A percentile compares a stretch with the other conserved stretches of the same genome.
phyloP scores from a whole-genome alignment of 2,888 invertebrate species.

The Sphaerophoria taeniata region DNA sequence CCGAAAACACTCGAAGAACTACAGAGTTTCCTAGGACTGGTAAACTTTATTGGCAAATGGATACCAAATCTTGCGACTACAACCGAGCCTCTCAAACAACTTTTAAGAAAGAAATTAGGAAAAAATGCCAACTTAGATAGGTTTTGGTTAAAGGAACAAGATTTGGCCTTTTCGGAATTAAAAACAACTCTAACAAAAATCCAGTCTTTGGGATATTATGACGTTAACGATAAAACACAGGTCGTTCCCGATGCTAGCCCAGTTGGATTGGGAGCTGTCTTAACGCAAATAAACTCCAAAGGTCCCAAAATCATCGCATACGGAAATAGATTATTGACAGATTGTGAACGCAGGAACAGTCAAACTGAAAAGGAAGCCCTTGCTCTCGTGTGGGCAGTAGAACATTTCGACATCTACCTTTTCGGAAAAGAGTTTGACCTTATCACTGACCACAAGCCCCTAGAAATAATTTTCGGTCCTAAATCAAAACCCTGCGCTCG shows the following conservation, averaged over 20 bases:
- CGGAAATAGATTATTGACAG: slow-evolving; percentile 72
- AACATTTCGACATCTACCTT: slow-evolving; percentile 78
- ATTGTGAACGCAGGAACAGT: slow-evolving; percentile 7
- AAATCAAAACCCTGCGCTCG: slow-evolving; percentile 75
- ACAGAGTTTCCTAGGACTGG: slow-evolving; percentile 29
- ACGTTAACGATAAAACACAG: slow-evolving; percentile 76
- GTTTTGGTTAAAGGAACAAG: slow-evolving; percentile 37
- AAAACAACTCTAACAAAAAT: slow-evolving; percentile 27
- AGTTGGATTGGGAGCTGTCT: slow-evolving; percentile 76
- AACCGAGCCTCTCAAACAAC: slow-evolving; percentile 28
- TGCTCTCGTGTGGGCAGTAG: slow-evolving; percentile 76
- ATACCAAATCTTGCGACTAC: slow-evolving; percentile 23
- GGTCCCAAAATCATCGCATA: slow-evolving; percentile 71
- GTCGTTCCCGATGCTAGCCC: slow-evolving; percentile 79
- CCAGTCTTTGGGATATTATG: slow-evolving; percentile 76
- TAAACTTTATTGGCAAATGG: slow-evolving; percentile 40
- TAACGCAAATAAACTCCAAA: slow-evolving; percentile 14
- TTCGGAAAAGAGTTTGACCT: slow-evolving; percentile 80
- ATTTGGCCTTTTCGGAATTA: slow-evolving; percentile 30
- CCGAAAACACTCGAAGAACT: slow-evolving; percentile 30
- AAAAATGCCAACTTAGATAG: slow-evolving; percentile 2
- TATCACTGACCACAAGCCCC: slow-evolving; percentile 76
- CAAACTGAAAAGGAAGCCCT: slow-evolving; percentile 76
- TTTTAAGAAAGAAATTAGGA: slow-evolving; percentile 40
- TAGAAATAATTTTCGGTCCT: slow-evolving; percentile 76